Conservation (phyloP, 2,113 vertebrate species). For the Melozone crissalis region DNA sequence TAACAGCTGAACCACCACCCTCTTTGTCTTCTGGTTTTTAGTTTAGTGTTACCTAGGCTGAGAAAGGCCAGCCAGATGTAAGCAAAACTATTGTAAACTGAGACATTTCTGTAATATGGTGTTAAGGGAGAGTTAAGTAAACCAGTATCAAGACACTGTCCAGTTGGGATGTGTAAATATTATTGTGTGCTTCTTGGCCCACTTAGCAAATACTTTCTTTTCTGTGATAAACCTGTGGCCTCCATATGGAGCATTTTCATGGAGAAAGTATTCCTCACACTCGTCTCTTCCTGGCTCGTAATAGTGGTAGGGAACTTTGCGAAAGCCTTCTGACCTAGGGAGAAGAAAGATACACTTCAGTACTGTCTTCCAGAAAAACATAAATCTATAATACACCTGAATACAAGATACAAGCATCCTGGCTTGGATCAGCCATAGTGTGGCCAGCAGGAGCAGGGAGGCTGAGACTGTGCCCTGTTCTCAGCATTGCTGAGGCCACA, state of each 20-base stretch:
- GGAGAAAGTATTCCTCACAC: conserved; percentile 92
- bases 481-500: background rate
- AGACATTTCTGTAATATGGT: conserved; percentile 1
- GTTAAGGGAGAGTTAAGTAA: background rate
- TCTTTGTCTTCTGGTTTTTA: conserved; percentile 24
- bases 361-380: conserved; percentile 16
- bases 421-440: background rate
- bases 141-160: conserved; percentile 86
- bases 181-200: conserved; percentile 91
- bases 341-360: background rate
- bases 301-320: conserved; percentile 96
- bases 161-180: conserved; percentile 93
- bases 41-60: conserved; percentile 30
- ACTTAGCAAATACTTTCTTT: conserved; percentile 94
- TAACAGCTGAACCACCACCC: conserved; percentile 28
- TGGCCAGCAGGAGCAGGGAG: background rate
- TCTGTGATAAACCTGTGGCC: conserved; percentile 97
- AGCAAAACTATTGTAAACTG: conserved; percentile 59
- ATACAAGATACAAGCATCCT: background rate
- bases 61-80: conserved; percentile 48
- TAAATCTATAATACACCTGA: background rate
- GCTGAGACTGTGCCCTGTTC: background rate
- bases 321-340: conserved; percentile 85
- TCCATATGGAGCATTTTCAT: conserved; percentile 93
- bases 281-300: conserved; percentile 93